These are phyloP conservation scores for Microtus ochrogaster DNA, from an alignment of 2,113 vertebrate genomes.

Conservation along the genomic window DNA sequence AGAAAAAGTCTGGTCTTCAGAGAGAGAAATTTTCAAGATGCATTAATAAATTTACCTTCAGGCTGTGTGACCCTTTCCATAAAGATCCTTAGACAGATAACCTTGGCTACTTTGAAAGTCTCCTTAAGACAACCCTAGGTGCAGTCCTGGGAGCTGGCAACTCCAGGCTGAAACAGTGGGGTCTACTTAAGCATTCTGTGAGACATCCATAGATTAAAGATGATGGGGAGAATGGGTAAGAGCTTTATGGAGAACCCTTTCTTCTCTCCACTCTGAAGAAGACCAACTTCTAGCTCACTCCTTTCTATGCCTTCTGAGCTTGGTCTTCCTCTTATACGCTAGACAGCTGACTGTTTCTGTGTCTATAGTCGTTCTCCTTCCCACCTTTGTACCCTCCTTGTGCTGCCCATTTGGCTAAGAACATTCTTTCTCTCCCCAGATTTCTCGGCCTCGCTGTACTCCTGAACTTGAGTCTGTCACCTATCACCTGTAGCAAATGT, in stretches of 20 bases:
- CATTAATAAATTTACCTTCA: too few species aligned
- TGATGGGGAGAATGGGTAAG: background rate
- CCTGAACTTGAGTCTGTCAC: background rate
- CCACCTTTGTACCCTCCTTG: background rate
- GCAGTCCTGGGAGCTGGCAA: too few species aligned
- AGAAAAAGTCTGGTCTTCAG: too few species aligned
- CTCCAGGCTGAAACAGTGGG: too few species aligned
- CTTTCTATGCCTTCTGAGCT: accelerated
- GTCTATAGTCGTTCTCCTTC: background rate
- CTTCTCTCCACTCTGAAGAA: background rate
- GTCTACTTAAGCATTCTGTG: background rate
- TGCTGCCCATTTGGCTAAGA: background rate
- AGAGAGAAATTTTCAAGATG: too few species aligned
- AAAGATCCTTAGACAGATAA: too few species aligned
- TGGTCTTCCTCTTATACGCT: background rate
- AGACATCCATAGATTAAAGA: background rate
- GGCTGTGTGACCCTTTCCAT: too few species aligned
- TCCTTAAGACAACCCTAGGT: too few species aligned
- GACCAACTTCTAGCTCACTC: background rate
- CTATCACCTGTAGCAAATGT: background rate
- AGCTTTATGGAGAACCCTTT: background rate
- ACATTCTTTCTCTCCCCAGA: background rate
- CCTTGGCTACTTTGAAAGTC: too few species aligned
- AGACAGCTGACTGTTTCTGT: background rate
- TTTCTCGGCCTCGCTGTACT: background rate